A percentile compares a stretch with the other conserved stretches of the same genome.
phyloP scores from a whole-genome alignment of 2,888 invertebrate species.

The Omphaloscelis lunosa region DNA sequence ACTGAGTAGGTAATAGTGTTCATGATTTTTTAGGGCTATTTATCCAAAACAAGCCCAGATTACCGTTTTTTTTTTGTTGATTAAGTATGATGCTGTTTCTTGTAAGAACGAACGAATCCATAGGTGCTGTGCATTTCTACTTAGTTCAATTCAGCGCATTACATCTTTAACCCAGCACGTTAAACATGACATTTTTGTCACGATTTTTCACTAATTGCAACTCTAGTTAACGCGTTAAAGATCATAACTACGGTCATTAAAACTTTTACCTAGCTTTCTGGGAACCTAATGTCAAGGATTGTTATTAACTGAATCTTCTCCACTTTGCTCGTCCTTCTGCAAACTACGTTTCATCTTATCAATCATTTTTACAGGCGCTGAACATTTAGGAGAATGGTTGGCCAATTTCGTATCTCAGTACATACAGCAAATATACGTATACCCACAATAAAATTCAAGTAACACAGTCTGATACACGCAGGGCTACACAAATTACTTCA shows the following conservation, averaged over 20 bases:
- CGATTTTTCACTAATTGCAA: conserved; percentile 51
- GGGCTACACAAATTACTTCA: conserved; percentile 87
- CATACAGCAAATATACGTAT: conserved; percentile 50
- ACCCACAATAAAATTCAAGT: conserved; percentile 74
- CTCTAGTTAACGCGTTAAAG: conserved; percentile 26
- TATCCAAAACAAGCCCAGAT: neutral
- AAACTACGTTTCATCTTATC: conserved; percentile 34
- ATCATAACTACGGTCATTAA: conserved; percentile 51
- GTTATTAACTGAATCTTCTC: conserved; percentile 34
- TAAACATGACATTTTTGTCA: conserved; percentile 22
- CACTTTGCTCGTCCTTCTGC: conserved; percentile 26
- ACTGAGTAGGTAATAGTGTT: neutral
- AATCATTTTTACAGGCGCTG: conserved; percentile 31
- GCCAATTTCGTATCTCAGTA: conserved; percentile 53
- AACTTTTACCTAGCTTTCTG: conserved; percentile 41
- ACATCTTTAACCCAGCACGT: neutral
- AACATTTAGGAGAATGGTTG: conserved; percentile 35
- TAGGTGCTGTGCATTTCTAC: neutral
- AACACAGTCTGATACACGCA: conserved; percentile 75
- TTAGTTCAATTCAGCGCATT: neutral
- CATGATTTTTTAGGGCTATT: neutral
- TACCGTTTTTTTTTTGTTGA: neutral
- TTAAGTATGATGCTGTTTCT: neutral
- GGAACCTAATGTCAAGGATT: conserved; percentile 36
- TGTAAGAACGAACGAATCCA: neutral